These are phyloP conservation scores for Rhabdomys pumilio DNA, from an alignment of 2,797 vertebrate genomes.

Conservation along the genomic window DNA sequence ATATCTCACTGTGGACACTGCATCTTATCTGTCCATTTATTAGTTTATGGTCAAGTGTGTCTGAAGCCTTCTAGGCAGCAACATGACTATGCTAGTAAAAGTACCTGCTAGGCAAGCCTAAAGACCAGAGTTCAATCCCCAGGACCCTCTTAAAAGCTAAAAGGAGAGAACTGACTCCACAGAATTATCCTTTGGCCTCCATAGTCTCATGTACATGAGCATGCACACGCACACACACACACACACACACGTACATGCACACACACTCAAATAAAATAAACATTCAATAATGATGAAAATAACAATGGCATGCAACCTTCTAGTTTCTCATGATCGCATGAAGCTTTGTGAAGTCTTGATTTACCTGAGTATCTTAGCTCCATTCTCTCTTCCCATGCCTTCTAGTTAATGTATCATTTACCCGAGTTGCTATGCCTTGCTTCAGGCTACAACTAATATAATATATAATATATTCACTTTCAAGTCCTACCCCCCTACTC, in stretches of 20 bases:
- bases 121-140: neutral
- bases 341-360: neutral
- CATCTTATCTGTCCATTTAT: neutral
- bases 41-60: neutral
- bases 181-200: neutral
- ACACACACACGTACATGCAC: neutral
- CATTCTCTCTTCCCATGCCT: neutral
- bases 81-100: neutral
- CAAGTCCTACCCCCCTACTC: neutral
- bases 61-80: neutral
- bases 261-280: neutral
- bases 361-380: constrained; percentile 13
- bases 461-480: neutral
- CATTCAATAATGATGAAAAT: neutral
- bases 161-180: neutral
- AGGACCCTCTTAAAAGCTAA: neutral
- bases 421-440: neutral
- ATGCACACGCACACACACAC: too few relatives aligned
- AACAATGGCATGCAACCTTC: neutral
- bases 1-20: neutral
- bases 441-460: neutral
- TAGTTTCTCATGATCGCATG: neutral
- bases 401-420: neutral
- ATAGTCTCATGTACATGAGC: neutral
- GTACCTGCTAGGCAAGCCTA: neutral